Evolutionary conservation across 2,888 invertebrate genomes (phyloP).

Genomic region (Stramonita haemastoma): DNA sequence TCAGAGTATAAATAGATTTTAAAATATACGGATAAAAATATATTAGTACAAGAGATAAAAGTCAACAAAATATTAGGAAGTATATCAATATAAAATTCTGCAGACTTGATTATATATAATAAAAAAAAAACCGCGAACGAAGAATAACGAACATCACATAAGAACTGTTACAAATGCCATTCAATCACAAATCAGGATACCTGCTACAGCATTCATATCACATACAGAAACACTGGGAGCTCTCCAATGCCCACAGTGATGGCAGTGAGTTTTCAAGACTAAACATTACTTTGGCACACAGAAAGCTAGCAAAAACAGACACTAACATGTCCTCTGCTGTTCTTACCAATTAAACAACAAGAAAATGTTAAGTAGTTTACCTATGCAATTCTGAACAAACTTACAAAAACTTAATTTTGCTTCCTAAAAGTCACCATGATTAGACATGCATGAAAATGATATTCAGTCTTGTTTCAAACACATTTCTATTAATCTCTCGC

Average conservation of each 20-base stretch:
- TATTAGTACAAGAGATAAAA: not conserved
- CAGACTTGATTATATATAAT: not conserved
- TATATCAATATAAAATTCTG: not conserved
- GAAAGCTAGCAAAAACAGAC: not conserved
- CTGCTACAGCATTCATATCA: slow-evolving; percentile 33
- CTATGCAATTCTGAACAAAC: not conserved
- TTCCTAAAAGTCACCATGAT: too few relatives aligned
- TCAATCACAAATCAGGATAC: not conserved
- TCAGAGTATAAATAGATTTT: not conserved
- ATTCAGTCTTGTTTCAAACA: too few relatives aligned
- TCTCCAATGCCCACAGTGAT: not conserved
- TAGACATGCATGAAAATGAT: too few relatives aligned
- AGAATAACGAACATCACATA: not conserved
- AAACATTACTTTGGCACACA: slow-evolving; percentile 22
- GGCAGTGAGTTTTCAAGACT: slow-evolving; percentile 34
- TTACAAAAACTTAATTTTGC: too few relatives aligned
- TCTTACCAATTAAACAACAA: not conserved
- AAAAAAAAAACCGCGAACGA: not conserved
- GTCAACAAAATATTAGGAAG: not conserved
- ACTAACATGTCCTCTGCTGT: not conserved
- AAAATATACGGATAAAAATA: not conserved
- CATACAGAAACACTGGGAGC: slow-evolving; percentile 26
- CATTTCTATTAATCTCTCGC: too few relatives aligned
- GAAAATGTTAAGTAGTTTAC: not conserved
- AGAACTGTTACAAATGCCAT: not conserved